These are phyloP conservation scores for Accipiter virgatus DNA, from an alignment of 2,113 vertebrate genomes.

Conservation along the genomic window DNA sequence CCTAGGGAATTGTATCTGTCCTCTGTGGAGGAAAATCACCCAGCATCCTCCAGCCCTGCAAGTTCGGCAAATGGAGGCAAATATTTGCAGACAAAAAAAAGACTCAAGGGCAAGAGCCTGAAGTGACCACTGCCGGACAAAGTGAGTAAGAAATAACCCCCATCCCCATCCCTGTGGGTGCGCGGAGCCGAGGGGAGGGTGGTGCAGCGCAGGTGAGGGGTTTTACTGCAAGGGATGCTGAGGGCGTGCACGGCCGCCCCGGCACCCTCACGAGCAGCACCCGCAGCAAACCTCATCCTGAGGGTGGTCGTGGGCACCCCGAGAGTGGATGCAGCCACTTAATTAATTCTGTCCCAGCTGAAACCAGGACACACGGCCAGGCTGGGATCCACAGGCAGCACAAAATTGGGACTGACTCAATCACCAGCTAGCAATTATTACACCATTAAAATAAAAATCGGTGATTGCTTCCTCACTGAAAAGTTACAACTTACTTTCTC, in stretches of 20 bases:
- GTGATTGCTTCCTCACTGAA: neutral
- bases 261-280: neutral
- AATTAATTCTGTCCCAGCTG: no score
- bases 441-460: neutral
- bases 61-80: neutral
- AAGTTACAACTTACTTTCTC: neutral
- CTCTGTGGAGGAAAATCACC: neutral
- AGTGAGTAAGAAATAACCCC: neutral
- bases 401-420: rapidly evolving
- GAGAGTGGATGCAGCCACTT: neutral
- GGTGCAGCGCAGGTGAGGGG: neutral
- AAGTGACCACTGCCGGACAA: neutral
- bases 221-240: neutral
- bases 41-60: neutral
- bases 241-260: rapidly evolving
- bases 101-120: neutral
- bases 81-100: neutral
- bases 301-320: neutral
- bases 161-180: neutral
- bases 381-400: no score
- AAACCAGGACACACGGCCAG: neutral
- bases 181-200: neutral
- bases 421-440: neutral
- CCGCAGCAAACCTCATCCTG: neutral
- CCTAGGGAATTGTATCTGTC: no score